Conservation (phyloP, 2,113 vertebrate genomes). For the Apaloderma vittatum region DNA sequence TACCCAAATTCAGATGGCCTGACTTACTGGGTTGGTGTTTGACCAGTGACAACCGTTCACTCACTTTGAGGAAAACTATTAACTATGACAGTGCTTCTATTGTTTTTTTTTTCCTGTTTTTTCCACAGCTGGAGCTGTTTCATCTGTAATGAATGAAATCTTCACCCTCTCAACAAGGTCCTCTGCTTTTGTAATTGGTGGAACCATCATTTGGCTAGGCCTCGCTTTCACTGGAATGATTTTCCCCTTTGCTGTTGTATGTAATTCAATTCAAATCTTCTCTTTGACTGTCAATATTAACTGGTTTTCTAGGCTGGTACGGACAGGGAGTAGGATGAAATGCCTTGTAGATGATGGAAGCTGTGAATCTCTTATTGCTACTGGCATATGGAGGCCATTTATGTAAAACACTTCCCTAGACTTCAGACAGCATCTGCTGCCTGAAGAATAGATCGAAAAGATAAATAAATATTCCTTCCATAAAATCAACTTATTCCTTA, state of each 20-base stretch:
- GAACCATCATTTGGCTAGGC: constrained; percentile 62
- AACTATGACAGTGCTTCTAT: not conserved
- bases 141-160: constrained; percentile 64
- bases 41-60: not conserved
- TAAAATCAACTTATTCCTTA: not conserved
- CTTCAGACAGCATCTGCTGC: not conserved
- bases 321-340: not conserved
- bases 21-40: not conserved
- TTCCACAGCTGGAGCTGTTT: constrained; percentile 36
- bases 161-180: constrained; percentile 69
- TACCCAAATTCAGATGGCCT: not conserved
- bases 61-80: not conserved
- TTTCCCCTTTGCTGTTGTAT: constrained; percentile 73
- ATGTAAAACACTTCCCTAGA: not conserved
- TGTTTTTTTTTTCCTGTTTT: not conserved
- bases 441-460: not conserved
- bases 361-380: not conserved
- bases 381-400: not conserved
- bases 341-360: not conserved
- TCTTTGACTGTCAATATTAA: not conserved
- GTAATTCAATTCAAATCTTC: constrained; percentile 21
- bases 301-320: not conserved
- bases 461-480: not conserved
- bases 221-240: constrained; percentile 68
- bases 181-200: constrained; percentile 53